phyloP scores from a whole-genome alignment of 2,113 vertebrate genomes.

The Brachypodius melanocephalos region DNA sequence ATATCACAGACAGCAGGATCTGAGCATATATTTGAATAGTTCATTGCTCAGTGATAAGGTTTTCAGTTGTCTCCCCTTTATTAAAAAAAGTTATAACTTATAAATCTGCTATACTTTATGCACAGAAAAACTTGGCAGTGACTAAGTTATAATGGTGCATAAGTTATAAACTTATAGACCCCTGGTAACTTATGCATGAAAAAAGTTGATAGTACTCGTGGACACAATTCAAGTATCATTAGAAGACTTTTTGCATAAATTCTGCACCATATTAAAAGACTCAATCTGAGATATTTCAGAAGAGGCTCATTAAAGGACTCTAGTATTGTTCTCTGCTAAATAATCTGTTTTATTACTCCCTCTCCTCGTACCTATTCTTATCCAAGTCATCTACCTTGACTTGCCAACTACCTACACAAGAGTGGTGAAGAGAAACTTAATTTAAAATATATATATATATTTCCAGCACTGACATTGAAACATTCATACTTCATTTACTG shows the following conservation, averaged over 20 bases:
- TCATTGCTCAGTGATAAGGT: not conserved
- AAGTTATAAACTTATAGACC: not conserved
- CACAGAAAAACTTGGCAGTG: not conserved
- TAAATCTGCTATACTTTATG: not conserved
- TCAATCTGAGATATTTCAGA: not conserved
- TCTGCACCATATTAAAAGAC: not conserved
- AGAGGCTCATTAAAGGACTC: not conserved
- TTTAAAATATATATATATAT: not conserved
- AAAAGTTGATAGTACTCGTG: not conserved
- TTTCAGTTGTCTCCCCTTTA: not conserved
- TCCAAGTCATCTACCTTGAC: constrained; percentile 1
- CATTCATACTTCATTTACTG: not conserved
- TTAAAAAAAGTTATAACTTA: not conserved
- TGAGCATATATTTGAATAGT: not conserved
- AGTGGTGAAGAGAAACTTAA: not conserved
- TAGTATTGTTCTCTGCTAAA: constrained; percentile 20
- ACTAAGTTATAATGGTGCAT: not conserved
- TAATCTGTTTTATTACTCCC: not conserved
- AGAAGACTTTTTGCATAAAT: not conserved
- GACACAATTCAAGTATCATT: not conserved
- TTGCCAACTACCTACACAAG: constrained; percentile 20
- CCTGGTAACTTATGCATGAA: not conserved
- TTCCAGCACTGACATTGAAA: not conserved
- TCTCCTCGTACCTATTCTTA: constrained; percentile 24
- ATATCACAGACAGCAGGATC: not conserved